Conservation (phyloP, 2,888 invertebrate genomes). For the Phymatocera aterrima region DNA sequence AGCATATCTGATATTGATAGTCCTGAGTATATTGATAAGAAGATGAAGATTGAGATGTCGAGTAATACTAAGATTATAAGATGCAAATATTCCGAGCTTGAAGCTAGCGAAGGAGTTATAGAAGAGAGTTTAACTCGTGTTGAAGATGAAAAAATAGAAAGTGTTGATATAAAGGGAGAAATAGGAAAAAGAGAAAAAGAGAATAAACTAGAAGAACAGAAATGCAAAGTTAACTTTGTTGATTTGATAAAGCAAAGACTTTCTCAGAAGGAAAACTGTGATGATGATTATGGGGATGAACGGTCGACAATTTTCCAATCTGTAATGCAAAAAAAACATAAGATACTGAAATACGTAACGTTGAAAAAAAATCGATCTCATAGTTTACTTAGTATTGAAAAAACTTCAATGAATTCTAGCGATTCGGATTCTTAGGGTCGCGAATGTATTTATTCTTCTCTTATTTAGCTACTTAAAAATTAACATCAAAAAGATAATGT, state of each 20-base stretch:
- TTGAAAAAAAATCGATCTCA: slow-evolving; percentile 24
- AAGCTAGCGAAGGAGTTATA: neutral
- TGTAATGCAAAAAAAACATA: neutral
- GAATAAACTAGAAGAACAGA: neutral
- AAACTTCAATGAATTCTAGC: neutral
- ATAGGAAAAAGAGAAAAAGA: neutral
- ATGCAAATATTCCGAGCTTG: neutral
- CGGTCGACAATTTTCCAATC: neutral
- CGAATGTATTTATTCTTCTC: neutral
- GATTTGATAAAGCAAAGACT: slow-evolving; percentile 62
- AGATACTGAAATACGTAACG: slow-evolving; percentile 16
- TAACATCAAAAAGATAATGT: neutral
- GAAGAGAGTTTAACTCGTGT: neutral
- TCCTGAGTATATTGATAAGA: slow-evolving; percentile 62
- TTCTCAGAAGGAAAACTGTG: slow-evolving; percentile 50
- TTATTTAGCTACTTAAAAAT: neutral
- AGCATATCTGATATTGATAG: slow-evolving; percentile 57
- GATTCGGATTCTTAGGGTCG: slow-evolving; percentile 2
- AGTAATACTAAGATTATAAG: neutral
- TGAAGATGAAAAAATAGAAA: neutral
- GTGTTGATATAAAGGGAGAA: neutral
- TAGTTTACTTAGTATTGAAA: neutral
- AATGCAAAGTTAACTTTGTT: slow-evolving; percentile 49
- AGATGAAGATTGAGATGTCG: slow-evolving; percentile 9
- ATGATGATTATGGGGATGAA: slow-evolving; percentile 31